phyloP scores from a whole-genome alignment of 2,113 vertebrate genomes.

The Saimiri boliviensis region DNA sequence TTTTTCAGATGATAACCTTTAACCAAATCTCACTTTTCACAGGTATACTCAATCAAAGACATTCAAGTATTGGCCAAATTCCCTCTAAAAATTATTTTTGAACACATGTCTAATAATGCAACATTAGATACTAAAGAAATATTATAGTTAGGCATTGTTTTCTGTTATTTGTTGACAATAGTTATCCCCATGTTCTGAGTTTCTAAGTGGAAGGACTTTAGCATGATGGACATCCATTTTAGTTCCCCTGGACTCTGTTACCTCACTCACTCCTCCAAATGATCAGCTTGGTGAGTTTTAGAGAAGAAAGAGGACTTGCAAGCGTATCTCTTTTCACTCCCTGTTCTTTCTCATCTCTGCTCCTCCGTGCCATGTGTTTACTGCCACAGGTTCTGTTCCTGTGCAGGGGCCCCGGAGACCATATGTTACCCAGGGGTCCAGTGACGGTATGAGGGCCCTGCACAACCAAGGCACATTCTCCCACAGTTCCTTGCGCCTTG shows the following conservation, averaged over 20 bases:
- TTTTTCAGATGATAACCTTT: slow-evolving; percentile 54
- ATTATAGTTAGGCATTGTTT: background rate
- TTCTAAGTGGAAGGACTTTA: background rate
- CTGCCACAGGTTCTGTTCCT: background rate
- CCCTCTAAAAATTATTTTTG: background rate
- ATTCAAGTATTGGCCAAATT: background rate
- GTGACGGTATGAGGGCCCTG: background rate
- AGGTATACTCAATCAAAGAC: background rate
- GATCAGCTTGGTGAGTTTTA: background rate
- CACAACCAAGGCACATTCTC: background rate
- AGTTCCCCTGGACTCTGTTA: background rate
- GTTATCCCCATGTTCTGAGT: too few relatives aligned
- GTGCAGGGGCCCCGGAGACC: accelerated
- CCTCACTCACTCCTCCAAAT: too few relatives aligned
- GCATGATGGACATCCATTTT: too few relatives aligned
- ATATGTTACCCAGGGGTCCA: background rate
- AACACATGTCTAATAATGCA: background rate
- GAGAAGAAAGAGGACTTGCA: too few relatives aligned
- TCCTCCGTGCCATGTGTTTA: accelerated
- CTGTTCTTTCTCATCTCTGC: background rate
- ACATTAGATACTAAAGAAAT: background rate
- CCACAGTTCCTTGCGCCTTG: background rate
- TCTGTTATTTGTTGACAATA: background rate
- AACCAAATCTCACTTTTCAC: slow-evolving; percentile 51
- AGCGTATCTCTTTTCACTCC: background rate